A percentile compares a stretch with the other conserved stretches of the same genome.
These are phyloP conservation scores for Lycopodina hypogea DNA, from an alignment of 37 sponge, comb jelly and placozoan genomes.

Conservation along the genomic window DNA sequence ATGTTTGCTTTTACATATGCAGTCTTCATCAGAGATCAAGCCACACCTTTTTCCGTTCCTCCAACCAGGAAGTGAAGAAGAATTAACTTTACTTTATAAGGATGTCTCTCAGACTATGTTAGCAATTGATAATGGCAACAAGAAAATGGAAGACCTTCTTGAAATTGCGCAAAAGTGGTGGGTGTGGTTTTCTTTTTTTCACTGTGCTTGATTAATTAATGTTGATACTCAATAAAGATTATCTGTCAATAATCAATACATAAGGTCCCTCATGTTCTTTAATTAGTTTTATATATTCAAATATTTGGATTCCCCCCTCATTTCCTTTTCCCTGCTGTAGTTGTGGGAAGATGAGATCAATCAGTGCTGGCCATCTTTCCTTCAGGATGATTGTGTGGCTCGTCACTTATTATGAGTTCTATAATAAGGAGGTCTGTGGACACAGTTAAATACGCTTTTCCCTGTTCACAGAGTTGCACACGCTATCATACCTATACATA, in stretches of 20 bases:
- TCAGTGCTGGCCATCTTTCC: neutral
- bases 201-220: no score
- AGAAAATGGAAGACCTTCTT: neutral
- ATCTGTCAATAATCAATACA: neutral
- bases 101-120: constrained; percentile 34
- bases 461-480: neutral
- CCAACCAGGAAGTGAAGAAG: constrained; percentile 26
- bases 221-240: no score
- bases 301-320: neutral
- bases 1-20: no score
- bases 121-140: neutral
- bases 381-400: constrained; percentile 75
- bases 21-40: constrained; percentile 23
- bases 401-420: constrained; percentile 66
- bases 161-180: constrained; percentile 10
- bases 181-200: neutral
- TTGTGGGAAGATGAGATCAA: neutral
- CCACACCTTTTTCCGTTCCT: constrained; percentile 68
- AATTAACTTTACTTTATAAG: constrained; percentile 32
- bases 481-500: neutral
- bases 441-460: no score
- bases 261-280: no score
- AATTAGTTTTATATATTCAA: neutral
- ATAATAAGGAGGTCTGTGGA: constrained; percentile 27
- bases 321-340: neutral